Evolutionary conservation across 2,888 invertebrate genomes (phyloP).

Genomic region (Stenoptilia bipunctidactyla): DNA sequence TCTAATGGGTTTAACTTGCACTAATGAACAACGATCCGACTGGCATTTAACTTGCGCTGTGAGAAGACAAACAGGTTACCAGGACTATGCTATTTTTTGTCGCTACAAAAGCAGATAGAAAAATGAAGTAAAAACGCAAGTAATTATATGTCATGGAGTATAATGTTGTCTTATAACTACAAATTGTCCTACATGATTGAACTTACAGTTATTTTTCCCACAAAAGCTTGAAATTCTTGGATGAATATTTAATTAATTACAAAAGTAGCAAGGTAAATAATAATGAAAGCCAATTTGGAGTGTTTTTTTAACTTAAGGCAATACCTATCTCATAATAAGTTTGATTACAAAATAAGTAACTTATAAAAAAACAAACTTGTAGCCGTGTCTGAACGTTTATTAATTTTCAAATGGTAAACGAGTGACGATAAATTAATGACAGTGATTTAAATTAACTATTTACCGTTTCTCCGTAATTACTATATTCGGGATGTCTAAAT

Average conservation of each 20-base stretch:
- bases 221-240: too few species aligned
- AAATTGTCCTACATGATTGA: too few species aligned
- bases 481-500: constrained; percentile 13
- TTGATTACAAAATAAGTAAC: too few species aligned
- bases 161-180: too few species aligned
- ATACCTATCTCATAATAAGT: too few species aligned
- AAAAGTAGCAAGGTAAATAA: too few species aligned
- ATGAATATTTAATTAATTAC: too few species aligned
- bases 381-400: constrained; percentile 7
- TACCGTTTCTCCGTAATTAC: constrained; percentile 17
- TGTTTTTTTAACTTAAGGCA: too few species aligned
- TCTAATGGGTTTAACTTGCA: constrained; percentile 42
- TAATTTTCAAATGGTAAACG: constrained; percentile 8
- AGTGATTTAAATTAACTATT: constrained; percentile 16
- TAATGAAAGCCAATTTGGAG: too few species aligned
- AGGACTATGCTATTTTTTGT: constrained; percentile 1
- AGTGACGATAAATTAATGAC: constrained; percentile 13
- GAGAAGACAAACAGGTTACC: constrained; percentile 33
- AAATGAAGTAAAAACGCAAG: too few species aligned
- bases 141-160: too few species aligned
- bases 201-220: too few species aligned
- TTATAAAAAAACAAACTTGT: background rate
- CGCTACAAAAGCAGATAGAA: background rate
- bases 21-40: constrained; percentile 35
- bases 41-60: constrained; percentile 36